These are phyloP conservation scores for Ligdia adustata DNA, from an alignment of 2,888 invertebrate genomes.

Conservation along the genomic window DNA sequence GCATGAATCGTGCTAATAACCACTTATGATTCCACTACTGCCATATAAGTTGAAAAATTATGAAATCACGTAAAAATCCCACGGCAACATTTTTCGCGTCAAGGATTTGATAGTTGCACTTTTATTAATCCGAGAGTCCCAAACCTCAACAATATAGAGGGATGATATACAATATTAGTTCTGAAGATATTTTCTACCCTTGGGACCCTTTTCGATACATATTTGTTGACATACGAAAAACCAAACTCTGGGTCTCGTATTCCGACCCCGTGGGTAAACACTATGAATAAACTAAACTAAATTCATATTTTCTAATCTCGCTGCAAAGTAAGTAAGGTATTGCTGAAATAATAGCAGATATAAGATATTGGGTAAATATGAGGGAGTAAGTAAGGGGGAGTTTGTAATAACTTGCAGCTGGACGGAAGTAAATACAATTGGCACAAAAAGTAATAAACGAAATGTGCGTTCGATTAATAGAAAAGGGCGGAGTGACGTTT, in stretches of 20 bases:
- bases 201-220: constrained; percentile 29
- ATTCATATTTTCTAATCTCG: constrained; percentile 55
- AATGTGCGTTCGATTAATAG: constrained; percentile 27
- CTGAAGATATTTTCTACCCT: constrained; percentile 22
- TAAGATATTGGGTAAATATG: constrained; percentile 40
- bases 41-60: too few relatives aligned
- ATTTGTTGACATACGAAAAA: constrained; percentile 33
- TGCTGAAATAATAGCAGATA: constrained; percentile 47
- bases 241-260: constrained; percentile 27
- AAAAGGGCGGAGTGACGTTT: constrained; percentile 1
- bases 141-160: constrained; percentile 14
- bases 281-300: constrained; percentile 54
- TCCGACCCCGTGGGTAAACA: constrained; percentile 35
- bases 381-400: constrained; percentile 31
- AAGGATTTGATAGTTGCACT: constrained; percentile 13
- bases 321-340: constrained; percentile 41
- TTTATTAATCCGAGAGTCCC: constrained; percentile 21
- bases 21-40: too few relatives aligned
- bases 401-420: constrained; percentile 29
- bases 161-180: constrained; percentile 20
- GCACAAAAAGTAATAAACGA: constrained; percentile 27
- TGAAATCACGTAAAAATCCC: too few relatives aligned
- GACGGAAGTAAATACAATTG: constrained; percentile 31
- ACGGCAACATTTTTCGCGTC: background rate
- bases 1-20: too few relatives aligned